These are phyloP conservation scores for Tholera decimalis DNA, from an alignment of 2,888 invertebrate genomes.

Conservation along the genomic window DNA sequence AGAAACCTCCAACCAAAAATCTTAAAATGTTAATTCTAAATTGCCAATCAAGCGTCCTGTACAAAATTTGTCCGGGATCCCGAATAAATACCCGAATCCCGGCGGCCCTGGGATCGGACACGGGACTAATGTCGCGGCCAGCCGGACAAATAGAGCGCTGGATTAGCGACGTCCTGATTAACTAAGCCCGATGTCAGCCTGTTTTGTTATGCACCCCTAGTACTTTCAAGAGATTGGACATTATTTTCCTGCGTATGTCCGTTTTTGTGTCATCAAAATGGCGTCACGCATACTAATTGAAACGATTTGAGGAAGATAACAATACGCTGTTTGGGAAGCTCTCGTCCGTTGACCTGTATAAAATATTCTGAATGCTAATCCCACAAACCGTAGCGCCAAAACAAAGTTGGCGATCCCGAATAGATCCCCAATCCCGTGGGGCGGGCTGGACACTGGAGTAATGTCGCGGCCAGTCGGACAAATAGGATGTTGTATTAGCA, in stretches of 20 bases:
- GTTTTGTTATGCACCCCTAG: conserved; percentile 86
- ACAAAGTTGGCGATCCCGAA: conserved; percentile 54
- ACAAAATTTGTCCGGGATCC: conserved; percentile 72
- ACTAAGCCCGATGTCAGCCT: conserved; percentile 83
- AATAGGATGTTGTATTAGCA: conserved; percentile 61
- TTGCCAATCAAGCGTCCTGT: conserved; percentile 70
- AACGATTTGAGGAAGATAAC: conserved; percentile 16
- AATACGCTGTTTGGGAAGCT: background rate
- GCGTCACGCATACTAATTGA: conserved; percentile 16
- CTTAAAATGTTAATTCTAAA: conserved; percentile 60
- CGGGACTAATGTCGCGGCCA: conserved; percentile 87
- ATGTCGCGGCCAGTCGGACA: conserved; percentile 57
- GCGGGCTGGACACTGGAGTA: conserved; percentile 51
- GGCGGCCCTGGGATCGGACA: conserved; percentile 74
- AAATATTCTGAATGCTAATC: conserved; percentile 54
- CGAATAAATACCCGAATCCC: conserved; percentile 70
- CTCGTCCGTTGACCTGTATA: conserved; percentile 45
- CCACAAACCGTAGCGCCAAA: conserved; percentile 27
- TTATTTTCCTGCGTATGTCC: conserved; percentile 45
- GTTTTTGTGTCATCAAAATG: conserved; percentile 22
- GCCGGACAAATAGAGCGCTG: conserved; percentile 83
- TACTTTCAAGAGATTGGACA: conserved; percentile 69
- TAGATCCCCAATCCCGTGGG: conserved; percentile 52
- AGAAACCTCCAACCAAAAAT: conserved; percentile 32
- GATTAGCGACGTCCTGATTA: conserved; percentile 87